These are phyloP conservation scores for Xiphorhynchus elegans DNA, from an alignment of 2,113 vertebrate species.

Conservation along the genomic window DNA sequence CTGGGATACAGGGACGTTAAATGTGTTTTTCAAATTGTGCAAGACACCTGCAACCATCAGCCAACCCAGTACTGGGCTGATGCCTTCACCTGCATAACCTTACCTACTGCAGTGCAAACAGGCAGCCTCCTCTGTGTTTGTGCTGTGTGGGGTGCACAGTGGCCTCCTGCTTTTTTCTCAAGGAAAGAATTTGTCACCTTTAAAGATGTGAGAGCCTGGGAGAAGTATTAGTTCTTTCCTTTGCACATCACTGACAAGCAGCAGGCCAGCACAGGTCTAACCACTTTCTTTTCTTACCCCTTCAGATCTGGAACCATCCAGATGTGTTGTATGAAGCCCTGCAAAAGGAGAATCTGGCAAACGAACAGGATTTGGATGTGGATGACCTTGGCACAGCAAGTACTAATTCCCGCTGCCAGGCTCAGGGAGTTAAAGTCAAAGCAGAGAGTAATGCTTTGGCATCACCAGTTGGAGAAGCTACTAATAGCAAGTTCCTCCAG, in stretches of 20 bases:
- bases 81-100: background rate
- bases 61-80: background rate
- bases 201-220: background rate
- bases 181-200: background rate
- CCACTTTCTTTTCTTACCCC: background rate
- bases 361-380: constrained; percentile 94
- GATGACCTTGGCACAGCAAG: constrained; percentile 88
- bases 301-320: constrained; percentile 98
- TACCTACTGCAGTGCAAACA: background rate
- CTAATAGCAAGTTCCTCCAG: constrained; percentile 87
- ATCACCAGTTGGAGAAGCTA: constrained; percentile 79
- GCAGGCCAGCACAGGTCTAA: background rate
- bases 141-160: background rate
- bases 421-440: constrained; percentile 87
- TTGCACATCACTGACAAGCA: background rate
- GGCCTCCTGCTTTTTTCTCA: background rate
- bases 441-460: constrained; percentile 74
- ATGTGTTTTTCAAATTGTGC: background rate
- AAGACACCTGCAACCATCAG: background rate
- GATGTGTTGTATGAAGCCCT: constrained; percentile 95
- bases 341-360: constrained; percentile 95
- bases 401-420: constrained; percentile 81
- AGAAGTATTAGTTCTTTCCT: background rate
- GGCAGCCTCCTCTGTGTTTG: background rate
- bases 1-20: background rate